Percentiles rank a stretch among this genome's conserved stretches.
phyloP scores from a whole-genome alignment of 2,113 vertebrate genomes.

The human (Homo sapiens) region DNA sequence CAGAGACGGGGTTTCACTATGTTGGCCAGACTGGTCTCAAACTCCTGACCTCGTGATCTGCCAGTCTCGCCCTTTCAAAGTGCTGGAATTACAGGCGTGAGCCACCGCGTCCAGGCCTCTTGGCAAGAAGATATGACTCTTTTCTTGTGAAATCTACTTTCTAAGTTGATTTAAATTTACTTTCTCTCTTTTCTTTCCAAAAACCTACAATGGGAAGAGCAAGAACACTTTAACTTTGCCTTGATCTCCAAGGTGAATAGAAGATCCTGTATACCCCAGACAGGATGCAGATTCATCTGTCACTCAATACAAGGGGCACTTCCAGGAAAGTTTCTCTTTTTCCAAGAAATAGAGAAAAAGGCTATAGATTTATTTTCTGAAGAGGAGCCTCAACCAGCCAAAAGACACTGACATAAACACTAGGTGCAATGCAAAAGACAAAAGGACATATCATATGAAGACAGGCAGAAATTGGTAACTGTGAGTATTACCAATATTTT shows the following conservation, averaged over 20 bases:
- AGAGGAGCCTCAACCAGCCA: neutral
- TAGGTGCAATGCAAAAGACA: neutral
- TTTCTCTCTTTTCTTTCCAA: neutral
- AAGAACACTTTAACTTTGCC: conserved; percentile 12
- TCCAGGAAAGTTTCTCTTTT: neutral
- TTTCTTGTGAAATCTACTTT: neutral
- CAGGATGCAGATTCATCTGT: neutral
- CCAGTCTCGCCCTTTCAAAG: no score
- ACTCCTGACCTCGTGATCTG: no score
- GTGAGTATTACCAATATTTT: neutral
- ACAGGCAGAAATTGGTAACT: neutral
- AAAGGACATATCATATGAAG: neutral
- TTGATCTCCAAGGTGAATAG: neutral
- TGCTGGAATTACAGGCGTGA: no score
- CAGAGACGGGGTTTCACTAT: no score
- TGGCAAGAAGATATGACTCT: neutral
- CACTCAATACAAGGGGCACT: neutral
- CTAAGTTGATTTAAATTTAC: neutral
- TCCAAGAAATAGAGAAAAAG: neutral
- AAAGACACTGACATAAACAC: neutral
- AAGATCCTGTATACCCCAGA: neutral
- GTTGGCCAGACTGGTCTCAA: no score
- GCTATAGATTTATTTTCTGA: neutral
- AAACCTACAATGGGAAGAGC: neutral
- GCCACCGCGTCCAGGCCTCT: neutral